These are phyloP conservation scores for Noctua fimbriata DNA, from an alignment of 2,888 invertebrate species.

Conservation along the genomic window DNA sequence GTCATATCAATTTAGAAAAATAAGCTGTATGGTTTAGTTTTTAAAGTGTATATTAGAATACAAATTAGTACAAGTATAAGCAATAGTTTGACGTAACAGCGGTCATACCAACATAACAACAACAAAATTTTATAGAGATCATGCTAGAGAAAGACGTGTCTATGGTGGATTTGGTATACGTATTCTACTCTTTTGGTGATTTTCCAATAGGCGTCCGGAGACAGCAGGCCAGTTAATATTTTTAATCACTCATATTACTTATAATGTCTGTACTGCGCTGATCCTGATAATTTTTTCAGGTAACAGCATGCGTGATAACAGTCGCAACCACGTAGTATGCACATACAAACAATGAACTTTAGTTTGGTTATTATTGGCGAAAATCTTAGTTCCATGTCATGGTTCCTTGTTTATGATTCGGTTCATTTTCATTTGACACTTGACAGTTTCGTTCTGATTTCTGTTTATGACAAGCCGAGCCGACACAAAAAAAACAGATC, in stretches of 20 bases:
- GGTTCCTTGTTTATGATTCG: background rate
- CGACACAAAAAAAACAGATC: background rate
- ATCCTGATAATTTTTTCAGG: too few relatives aligned
- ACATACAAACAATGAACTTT: too few relatives aligned
- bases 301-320: too few relatives aligned
- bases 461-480: conserved; percentile 15
- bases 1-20: background rate
- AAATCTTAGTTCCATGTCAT: background rate
- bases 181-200: too few relatives aligned
- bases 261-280: too few relatives aligned
- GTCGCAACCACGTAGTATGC: too few relatives aligned
- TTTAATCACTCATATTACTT: too few relatives aligned
- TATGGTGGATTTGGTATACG: too few relatives aligned
- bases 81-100: background rate
- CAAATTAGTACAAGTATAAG: too few relatives aligned
- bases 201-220: too few relatives aligned
- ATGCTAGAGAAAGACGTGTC: too few relatives aligned
- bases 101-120: background rate
- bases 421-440: conserved; percentile 7
- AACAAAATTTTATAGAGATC: background rate
- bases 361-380: background rate
- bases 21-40: fast-evolving
- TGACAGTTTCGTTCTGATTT: background rate
- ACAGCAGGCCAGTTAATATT: too few relatives aligned
- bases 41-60: background rate